These are phyloP conservation scores for Florisuga fusca DNA, from an alignment of 2,797 vertebrate species.

Conservation along the genomic window DNA sequence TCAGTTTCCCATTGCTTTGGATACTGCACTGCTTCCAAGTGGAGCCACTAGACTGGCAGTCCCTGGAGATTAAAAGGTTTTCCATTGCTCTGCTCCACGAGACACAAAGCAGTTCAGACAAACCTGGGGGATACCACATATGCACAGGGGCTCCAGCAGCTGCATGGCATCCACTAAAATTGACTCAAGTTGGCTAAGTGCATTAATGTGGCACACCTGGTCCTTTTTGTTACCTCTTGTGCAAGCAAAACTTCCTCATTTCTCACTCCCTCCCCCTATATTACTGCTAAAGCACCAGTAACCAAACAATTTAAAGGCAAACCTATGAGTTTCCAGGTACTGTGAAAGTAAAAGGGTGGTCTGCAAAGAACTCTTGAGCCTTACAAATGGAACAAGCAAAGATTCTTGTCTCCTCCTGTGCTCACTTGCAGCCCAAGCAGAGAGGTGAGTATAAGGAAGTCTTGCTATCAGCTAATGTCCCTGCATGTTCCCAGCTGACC, in stretches of 20 bases:
- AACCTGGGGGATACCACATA: accelerated
- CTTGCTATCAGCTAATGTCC: not conserved
- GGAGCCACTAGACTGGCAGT: not conserved
- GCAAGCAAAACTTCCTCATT: not conserved
- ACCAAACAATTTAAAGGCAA: not conserved
- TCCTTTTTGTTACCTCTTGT: not conserved
- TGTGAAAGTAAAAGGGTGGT: not conserved
- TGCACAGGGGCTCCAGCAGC: not conserved
- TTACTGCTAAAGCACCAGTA: not conserved
- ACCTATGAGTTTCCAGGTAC: not conserved
- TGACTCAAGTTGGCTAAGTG: not conserved
- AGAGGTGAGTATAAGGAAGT: not conserved
- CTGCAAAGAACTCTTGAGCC: not conserved
- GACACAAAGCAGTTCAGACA: not conserved
- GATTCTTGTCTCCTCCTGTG: not conserved
- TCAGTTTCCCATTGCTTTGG: not conserved
- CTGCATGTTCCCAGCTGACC: accelerated
- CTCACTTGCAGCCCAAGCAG: not conserved
- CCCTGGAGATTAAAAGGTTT: not conserved
- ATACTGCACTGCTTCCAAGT: not conserved
- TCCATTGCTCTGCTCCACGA: accelerated
- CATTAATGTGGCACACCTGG: not conserved
- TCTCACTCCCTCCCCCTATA: not conserved
- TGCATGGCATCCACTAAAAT: not conserved
- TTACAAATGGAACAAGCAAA: not conserved